phyloP scores from a whole-genome alignment of 92 coral and sea anemone species.

The Siderastrea siderea region DNA sequence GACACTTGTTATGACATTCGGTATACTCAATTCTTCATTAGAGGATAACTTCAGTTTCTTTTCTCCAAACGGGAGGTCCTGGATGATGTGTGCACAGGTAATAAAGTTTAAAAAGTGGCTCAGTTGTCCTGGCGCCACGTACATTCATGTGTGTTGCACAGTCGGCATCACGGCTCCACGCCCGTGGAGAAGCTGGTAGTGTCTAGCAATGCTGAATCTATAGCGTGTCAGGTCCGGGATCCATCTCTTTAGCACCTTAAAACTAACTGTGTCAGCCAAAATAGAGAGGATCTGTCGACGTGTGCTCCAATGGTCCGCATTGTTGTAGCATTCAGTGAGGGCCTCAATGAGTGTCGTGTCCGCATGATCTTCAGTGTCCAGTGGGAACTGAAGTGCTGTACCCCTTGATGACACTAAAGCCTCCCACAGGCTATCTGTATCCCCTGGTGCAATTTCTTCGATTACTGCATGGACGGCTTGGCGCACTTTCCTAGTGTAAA shows the following conservation, averaged over 20 bases:
- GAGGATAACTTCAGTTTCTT: conserved; percentile 44
- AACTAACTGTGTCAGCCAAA: conserved; percentile 70
- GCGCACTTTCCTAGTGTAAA: conserved; percentile 55
- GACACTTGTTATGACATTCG: conserved; percentile 52
- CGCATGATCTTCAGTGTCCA: conserved; percentile 32
- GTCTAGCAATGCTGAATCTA: conserved; percentile 60
- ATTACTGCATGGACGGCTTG: conserved; percentile 63
- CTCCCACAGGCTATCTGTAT: conserved; percentile 50
- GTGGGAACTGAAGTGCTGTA: conserved; percentile 26
- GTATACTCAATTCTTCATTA: conserved; percentile 46
- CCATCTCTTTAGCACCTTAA: conserved; percentile 53
- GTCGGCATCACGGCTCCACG: conserved; percentile 59
- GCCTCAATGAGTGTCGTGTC: conserved; percentile 22
- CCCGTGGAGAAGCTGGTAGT: conserved; percentile 70
- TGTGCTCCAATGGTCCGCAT: conserved; percentile 69
- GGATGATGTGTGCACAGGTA: conserved; percentile 61
- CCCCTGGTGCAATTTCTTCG: conserved; percentile 54
- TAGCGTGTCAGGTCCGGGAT: conserved; percentile 65
- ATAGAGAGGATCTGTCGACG: conserved; percentile 69
- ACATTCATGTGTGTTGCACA: conserved; percentile 38
- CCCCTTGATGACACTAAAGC: conserved; percentile 37
- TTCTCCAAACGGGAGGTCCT: conserved; percentile 70
- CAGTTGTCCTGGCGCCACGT: conserved; percentile 59
- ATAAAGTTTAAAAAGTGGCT: conserved; percentile 63
- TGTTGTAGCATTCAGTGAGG: conserved; percentile 6